phyloP scores from a whole-genome alignment of 2,888 invertebrate species.

The Andrena trimmerana region DNA sequence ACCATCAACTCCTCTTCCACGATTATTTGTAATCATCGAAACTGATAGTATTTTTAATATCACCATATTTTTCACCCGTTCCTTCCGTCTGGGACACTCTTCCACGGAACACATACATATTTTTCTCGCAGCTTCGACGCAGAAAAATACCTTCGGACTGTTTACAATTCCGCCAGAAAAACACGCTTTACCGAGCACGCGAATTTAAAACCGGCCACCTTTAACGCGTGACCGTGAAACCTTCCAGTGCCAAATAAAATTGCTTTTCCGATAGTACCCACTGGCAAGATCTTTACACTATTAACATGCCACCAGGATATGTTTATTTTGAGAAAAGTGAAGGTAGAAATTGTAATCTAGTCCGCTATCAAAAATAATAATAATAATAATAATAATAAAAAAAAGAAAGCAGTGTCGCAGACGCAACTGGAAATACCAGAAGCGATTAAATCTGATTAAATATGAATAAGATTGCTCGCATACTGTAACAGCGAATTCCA shows the following conservation, averaged over 20 bases:
- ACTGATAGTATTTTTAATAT: not conserved
- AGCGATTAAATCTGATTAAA: too few relatives aligned
- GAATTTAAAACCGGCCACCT: constrained; percentile 19
- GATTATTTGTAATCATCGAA: not conserved
- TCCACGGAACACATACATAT: constrained; percentile 4
- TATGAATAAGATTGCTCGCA: too few relatives aligned
- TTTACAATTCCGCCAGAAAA: constrained; percentile 15
- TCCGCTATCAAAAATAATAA: too few relatives aligned
- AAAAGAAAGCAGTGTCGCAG: too few relatives aligned
- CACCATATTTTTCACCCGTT: constrained; percentile 9
- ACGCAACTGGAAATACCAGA: too few relatives aligned
- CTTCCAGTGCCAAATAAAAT: constrained; percentile 5
- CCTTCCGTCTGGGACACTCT: not conserved
- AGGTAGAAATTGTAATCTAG: too few relatives aligned
- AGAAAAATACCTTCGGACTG: constrained; percentile 20
- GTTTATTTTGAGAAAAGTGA: too few relatives aligned
- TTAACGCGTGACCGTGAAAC: not conserved
- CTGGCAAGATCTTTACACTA: not conserved
- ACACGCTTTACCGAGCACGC: not conserved
- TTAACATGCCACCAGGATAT: too few relatives aligned
- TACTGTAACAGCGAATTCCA: too few relatives aligned
- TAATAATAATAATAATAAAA: too few relatives aligned
- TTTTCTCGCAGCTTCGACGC: constrained; percentile 15
- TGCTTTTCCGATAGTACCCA: not conserved
- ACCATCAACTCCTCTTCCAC: not conserved